These are phyloP conservation scores for Coregonus ussuriensis DNA, from an alignment of 2,797 vertebrate species.

Conservation along the genomic window DNA sequence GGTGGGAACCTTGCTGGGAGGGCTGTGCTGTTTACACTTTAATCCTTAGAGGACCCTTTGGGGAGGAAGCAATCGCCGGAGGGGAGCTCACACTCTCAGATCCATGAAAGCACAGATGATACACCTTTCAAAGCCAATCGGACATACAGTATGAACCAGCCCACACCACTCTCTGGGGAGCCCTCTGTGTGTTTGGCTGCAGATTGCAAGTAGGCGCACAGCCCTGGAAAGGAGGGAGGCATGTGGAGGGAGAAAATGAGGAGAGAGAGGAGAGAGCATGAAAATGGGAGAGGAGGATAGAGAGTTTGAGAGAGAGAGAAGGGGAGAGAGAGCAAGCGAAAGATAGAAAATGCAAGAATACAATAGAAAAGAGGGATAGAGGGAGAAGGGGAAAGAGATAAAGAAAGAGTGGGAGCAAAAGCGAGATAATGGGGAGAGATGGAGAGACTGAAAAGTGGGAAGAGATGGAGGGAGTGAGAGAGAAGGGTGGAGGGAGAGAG, in stretches of 20 bases:
- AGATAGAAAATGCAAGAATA: neutral
- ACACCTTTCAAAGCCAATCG: conserved; percentile 34
- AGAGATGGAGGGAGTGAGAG: neutral
- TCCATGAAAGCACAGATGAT: conserved; percentile 32
- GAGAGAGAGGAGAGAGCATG: neutral
- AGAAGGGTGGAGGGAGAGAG: neutral
- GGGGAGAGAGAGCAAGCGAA: neutral
- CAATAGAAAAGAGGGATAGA: neutral
- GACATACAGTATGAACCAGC: conserved; percentile 7
- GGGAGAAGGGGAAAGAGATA: neutral
- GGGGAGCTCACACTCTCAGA: conserved; percentile 4
- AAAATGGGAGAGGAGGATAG: neutral
- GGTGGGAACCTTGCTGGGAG: neutral
- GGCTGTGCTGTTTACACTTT: neutral
- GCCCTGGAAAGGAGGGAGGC: neutral
- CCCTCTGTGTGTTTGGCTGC: neutral
- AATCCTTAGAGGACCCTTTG: neutral
- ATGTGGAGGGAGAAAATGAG: no score
- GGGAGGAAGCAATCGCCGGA: neutral
- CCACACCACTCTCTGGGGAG: conserved; percentile 25
- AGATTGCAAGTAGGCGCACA: conserved; percentile 6
- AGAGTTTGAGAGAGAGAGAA: neutral
- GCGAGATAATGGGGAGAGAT: neutral
- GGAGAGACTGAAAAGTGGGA: neutral
- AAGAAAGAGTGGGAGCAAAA: neutral